Conservation (phyloP, 1,140 invertebrate species). For the Contarinia nasturtii region DNA sequence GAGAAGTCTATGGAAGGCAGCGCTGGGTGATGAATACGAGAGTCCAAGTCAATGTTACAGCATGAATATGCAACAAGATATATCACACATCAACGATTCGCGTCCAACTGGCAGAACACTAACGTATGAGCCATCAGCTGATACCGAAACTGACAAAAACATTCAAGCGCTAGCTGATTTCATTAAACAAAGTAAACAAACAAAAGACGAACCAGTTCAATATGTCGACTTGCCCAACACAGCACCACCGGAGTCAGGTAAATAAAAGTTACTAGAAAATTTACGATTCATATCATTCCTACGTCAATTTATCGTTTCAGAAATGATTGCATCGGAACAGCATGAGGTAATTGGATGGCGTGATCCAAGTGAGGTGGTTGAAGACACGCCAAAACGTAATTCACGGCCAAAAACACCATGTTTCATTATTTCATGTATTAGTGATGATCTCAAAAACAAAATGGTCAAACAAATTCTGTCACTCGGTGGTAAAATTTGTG, state of each 20-base stretch:
- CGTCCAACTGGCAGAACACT: background rate
- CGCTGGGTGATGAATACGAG: conserved; percentile 1
- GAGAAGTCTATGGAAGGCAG: conserved; percentile 19
- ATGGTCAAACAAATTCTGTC: conserved; percentile 25
- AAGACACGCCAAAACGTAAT: conserved; percentile 5
- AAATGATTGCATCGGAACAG: conserved; percentile 11
- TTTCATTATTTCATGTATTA: conserved; percentile 17
- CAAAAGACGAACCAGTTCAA: background rate
- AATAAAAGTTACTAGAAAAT: background rate
- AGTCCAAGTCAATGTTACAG: background rate
- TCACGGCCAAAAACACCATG: conserved; percentile 9
- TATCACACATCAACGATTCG: background rate
- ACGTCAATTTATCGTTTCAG: conserved; percentile 6
- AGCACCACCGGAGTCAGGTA: background rate
- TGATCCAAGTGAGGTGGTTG: conserved; percentile 17
- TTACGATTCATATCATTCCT: background rate
- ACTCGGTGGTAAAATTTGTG: conserved; percentile 46
- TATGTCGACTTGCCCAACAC: background rate
- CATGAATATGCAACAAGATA: background rate
- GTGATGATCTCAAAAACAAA: background rate
- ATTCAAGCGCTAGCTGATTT: conserved; percentile 18
- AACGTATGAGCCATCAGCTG: background rate
- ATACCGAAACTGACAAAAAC: background rate
- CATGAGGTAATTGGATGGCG: conserved; percentile 19
- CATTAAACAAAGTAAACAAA: conserved; percentile 12